These are phyloP conservation scores for Eupithecia subumbrata DNA, from an alignment of 2,888 invertebrate genomes.

Conservation along the genomic window DNA sequence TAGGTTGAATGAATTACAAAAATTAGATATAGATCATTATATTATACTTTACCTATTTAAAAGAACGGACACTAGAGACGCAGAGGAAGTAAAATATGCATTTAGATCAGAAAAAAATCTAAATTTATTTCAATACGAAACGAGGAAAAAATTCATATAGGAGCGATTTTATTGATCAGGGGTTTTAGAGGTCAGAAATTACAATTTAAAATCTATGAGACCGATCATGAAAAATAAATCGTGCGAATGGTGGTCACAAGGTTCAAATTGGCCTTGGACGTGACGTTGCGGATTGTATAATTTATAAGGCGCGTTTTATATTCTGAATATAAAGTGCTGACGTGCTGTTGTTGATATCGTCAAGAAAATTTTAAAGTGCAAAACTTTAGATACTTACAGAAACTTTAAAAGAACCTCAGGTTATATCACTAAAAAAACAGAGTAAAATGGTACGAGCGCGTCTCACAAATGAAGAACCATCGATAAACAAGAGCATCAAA, in stretches of 20 bases:
- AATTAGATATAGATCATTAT: background rate
- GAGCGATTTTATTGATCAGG: conserved; percentile 19
- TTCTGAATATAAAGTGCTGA: conserved; percentile 21
- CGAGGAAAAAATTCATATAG: conserved; percentile 13
- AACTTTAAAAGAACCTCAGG: background rate
- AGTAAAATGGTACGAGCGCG: too few relatives aligned
- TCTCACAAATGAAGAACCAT: background rate
- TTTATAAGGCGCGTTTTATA: conserved; percentile 31
- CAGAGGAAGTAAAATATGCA: background rate
- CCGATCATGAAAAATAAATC: conserved; percentile 27
- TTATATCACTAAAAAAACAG: background rate
- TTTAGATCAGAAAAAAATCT: background rate
- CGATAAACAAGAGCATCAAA: background rate
- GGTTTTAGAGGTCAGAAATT: conserved; percentile 31
- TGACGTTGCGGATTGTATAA: conserved; percentile 33
- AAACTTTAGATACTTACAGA: too few relatives aligned
- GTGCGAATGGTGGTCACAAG: conserved; percentile 38
- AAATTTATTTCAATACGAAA: background rate
- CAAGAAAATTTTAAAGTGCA: background rate
- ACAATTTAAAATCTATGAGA: conserved; percentile 35
- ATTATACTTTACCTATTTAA: background rate
- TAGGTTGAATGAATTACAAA: background rate
- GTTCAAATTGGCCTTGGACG: conserved; percentile 45
- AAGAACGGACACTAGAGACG: background rate
- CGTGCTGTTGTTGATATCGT: conserved; percentile 8